A percentile compares a stretch with the other conserved stretches of the same genome.
These are phyloP conservation scores for Timema podura DNA, from an alignment of 2,888 invertebrate genomes.

Conservation along the genomic window DNA sequence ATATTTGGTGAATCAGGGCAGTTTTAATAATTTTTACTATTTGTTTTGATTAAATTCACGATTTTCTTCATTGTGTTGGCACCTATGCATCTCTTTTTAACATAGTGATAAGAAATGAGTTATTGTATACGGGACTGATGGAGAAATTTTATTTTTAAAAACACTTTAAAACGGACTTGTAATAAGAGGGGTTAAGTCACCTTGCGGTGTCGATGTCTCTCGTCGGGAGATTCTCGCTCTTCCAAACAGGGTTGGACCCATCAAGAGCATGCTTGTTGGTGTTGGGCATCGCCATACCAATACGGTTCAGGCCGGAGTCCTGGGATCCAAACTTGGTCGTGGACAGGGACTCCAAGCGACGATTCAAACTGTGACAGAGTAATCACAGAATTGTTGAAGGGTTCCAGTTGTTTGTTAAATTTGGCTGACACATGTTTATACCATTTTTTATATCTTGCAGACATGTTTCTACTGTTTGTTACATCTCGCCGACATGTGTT, in stretches of 20 bases:
- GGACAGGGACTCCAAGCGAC: constrained; percentile 58
- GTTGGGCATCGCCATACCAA: constrained; percentile 55
- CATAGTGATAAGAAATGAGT: background rate
- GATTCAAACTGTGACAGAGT: constrained; percentile 49
- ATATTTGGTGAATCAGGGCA: no score
- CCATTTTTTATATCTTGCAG: no score
- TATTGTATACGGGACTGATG: background rate
- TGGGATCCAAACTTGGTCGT: constrained; percentile 61
- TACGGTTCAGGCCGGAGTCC: constrained; percentile 57
- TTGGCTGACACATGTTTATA: no score
- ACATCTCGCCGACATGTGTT: no score
- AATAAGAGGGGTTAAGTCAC: constrained; percentile 39
- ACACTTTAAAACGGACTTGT: no score
- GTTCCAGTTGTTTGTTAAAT: no score
- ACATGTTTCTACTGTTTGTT: no score
- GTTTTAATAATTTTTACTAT: no score
- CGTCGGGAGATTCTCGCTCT: constrained; percentile 50
- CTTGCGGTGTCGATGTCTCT: constrained; percentile 54
- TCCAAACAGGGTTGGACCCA: constrained; percentile 67
- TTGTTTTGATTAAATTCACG: no score
- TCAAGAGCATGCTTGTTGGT: constrained; percentile 67
- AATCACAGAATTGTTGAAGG: no score
- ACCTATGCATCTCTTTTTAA: background rate
- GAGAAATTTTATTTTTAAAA: no score
- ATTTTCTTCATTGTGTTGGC: no score